These are phyloP conservation scores for Heliconius sara DNA, from an alignment of 2,888 invertebrate species.

Conservation along the genomic window DNA sequence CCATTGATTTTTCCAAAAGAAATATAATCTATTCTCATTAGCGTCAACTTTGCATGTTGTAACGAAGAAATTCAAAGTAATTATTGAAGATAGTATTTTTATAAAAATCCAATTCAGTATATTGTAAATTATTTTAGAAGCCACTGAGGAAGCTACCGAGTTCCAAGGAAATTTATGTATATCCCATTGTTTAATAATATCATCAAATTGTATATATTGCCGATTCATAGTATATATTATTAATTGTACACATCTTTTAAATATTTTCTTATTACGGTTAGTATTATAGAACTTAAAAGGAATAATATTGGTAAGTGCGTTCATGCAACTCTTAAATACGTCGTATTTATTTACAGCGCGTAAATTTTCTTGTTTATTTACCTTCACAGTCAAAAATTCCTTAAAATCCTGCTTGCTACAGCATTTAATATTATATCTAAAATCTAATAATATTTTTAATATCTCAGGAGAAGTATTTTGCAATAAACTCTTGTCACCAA, in stretches of 20 bases:
- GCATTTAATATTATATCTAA: conserved; percentile 60
- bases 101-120: conserved; percentile 66
- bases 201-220: conserved; percentile 63
- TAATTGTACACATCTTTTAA: conserved; percentile 59
- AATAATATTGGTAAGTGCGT: conserved; percentile 62
- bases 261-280: conserved; percentile 65
- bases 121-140: conserved; percentile 54
- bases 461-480: conserved; percentile 57
- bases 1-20: conserved; percentile 75
- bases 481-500: conserved; percentile 56
- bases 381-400: conserved; percentile 55
- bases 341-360: conserved; percentile 59
- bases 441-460: conserved; percentile 51
- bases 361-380: conserved; percentile 49
- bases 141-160: conserved; percentile 41
- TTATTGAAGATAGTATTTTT: conserved; percentile 67
- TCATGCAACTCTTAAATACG: conserved; percentile 60
- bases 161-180: conserved; percentile 61
- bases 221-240: conserved; percentile 72
- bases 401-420: conserved; percentile 66
- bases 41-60: conserved; percentile 72
- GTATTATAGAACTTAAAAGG: conserved; percentile 66
- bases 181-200: conserved; percentile 66
- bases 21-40: conserved; percentile 75
- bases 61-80: conserved; percentile 74